Evolutionary conservation across 2,113 vertebrate genomes (phyloP), one percentile per base, ranked within the genome.

Genomic region (Proteles cristata): DNA sequence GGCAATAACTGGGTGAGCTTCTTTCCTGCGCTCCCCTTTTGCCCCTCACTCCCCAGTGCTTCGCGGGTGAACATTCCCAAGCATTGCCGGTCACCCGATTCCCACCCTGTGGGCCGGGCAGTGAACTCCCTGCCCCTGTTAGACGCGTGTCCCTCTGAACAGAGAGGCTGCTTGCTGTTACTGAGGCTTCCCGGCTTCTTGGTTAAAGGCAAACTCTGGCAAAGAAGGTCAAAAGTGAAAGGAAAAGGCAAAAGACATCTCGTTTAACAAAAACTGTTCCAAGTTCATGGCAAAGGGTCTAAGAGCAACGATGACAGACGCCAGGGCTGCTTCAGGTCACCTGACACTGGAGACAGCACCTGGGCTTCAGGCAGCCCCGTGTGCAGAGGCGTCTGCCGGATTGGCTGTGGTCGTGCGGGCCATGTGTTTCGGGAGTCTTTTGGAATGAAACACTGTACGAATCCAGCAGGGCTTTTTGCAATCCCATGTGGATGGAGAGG

Each of bases 361-460:
- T 7, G 5, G 12, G 8, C 82, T 68, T 6, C 80, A 80, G 50
- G 74, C 43, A 25, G 95, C 97, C 80, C 53, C 7, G 0, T 71
- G 61, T 68, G 80, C 61, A 79, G 43, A 68, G 55, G 85, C 88
- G 81, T 61, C 97, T 94, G 90, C 85, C 93, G 43, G 86, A 73
- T 21, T 93, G 73, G 68, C 1, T 5, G 58, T 39, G 61, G 87
- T 80, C 93, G 87, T 58, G 17, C 21, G 69, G 74, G 82, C 35
- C 65, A 28, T 7, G 95, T 92, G 76, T 50, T 97, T 90, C 23
- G 21, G 93, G 94, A 93, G n/a, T 53, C 81, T 90, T 92, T 73
- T 88, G 88, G 86, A 98, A 96, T 95, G 97, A 96, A 97, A 85
- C 95, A 88, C 88, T 80, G 50, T 96, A 97, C 98, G 96, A 96